Evolutionary conservation across 2,888 invertebrate species (phyloP), one percentile per base, ranked within the genome.

Genomic region (Amphimallon solstitiale): DNA sequence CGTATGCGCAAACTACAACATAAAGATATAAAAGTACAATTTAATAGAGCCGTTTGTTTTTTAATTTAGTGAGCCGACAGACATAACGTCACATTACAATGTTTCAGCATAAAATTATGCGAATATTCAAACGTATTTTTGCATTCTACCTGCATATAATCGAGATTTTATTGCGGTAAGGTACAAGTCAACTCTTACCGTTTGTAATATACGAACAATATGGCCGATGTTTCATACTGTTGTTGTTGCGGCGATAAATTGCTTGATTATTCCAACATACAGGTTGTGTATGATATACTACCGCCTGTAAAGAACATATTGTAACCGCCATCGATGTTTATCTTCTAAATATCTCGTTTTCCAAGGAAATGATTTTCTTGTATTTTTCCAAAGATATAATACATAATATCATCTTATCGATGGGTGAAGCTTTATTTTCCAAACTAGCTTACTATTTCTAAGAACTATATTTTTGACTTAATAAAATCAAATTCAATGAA

Each of bases 61-160:
- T 79, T 77, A 80, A 79, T 79, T 80, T 80, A 79, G 73, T 78
- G 74, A 73, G 75, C 80, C 80, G 80, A 79, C 80, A 80, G 79
- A 79, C 77, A 75, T 72, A 71, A 71, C 69, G 72, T 69, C 61
- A 69, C 74, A 75, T 76, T 74, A 72, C 72, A 69, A 76, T 79
- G 75, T 77, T 76, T 80, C 78, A 76, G 63, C 76, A 68, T 77
- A 17, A 77, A 79, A 70, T 79, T 79, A 79, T 77, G 77, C 66
- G 75, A 76, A 77, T 77, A 76, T 75, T 75, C 73, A 74, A 75
- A 75, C 74, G 75, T 76, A 75, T 78, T 76, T 75, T 59, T 65
- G 59, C 54, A 56, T 65, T 59, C 46, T 65, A 65, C 59, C 59
- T 69, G 69, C 69, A 70, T 68, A 70, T 71, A 70, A 70, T 70